Conservation (phyloP, 35 echinoderm and acorn worm genomes). For the Strongylocentrotus purpuratus region DNA sequence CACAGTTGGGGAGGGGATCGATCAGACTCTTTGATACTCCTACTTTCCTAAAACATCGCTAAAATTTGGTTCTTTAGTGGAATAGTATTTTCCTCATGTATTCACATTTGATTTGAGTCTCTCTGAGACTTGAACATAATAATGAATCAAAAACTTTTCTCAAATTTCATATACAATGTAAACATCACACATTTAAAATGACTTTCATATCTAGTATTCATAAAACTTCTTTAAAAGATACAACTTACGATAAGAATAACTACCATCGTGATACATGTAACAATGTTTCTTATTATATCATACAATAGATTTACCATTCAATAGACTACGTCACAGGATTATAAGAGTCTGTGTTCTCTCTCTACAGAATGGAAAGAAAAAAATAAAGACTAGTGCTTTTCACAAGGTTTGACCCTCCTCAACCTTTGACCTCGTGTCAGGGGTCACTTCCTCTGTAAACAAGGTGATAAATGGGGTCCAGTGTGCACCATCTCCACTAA, state of each 20-base stretch:
- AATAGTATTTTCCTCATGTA: slow-evolving; percentile 42
- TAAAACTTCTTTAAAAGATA: slow-evolving; percentile 40
- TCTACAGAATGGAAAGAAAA: slow-evolving; percentile 7
- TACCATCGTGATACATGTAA: slow-evolving; percentile 30
- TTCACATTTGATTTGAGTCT: slow-evolving; percentile 6
- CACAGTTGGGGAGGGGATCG: background rate
- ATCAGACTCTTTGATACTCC: slow-evolving; percentile 2
- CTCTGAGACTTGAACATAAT: slow-evolving; percentile 11
- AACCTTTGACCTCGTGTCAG: background rate
- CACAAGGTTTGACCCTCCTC: background rate
- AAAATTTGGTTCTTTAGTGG: slow-evolving; percentile 28
- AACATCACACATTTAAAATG: slow-evolving; percentile 26
- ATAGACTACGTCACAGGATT: slow-evolving; percentile 26
- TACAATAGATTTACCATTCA: slow-evolving; percentile 27
- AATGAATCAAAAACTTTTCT: slow-evolving; percentile 20
- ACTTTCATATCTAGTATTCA: slow-evolving; percentile 29
- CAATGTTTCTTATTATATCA: slow-evolving; percentile 41
- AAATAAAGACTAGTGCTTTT: slow-evolving; percentile 19
- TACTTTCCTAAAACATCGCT: slow-evolving; percentile 12
- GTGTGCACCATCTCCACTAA: background rate
- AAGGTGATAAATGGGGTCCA: slow-evolving; percentile 10
- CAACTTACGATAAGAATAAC: slow-evolving; percentile 23
- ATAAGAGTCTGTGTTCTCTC: slow-evolving; percentile 9
- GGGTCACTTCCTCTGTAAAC: background rate
- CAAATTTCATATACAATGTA: slow-evolving; percentile 20